Base-by-base conservation (phyloP, 2,113 vertebrate genomes). In the Zapus hudsonius region DNA sequence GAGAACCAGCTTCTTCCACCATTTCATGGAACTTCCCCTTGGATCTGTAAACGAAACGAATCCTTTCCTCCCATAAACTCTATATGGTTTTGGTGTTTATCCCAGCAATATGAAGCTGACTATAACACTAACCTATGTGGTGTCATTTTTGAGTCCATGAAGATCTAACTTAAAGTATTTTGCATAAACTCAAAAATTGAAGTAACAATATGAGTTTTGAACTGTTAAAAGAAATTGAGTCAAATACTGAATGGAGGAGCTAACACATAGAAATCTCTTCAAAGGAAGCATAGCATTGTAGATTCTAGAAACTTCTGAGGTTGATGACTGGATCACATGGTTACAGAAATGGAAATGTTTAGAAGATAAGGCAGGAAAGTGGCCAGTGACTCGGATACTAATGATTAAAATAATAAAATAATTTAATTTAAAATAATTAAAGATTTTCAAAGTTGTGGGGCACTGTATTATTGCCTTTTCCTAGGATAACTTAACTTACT, bases 401-500 rank as follows among this genome's bases (percentile, higher is more conserved):
- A 73, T 3, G 15, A 36, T n/a, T n/a, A n/a, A n/a, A n/a, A n/a
- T n/a, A n/a, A n/a, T n/a, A n/a, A n/a, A n/a, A n/a, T n/a, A n/a
- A n/a, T n/a, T n/a, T n/a, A n/a, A n/a, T n/a, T n/a, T n/a, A n/a
- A n/a, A n/a, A n/a, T n/a, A n/a, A n/a, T n/a, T n/a, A 42, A 63
- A 42, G 5, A 20, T n/a, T 87, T 84, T 73, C 31, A 52, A 13
- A 3, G 11, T 87, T 36, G 16, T 52, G 52, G 52, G 52, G 12
- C 52, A 52, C 33, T 16, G 55, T 36, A 36, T 13, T 31, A 66
- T 76, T 83, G 20, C 40, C 72, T 92, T 83, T 23, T 61, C 3
- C 11, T 52, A 84, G 64, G 16, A 74, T 52, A 66, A 85, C 1
- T 73, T 31, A 90, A 86, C 36, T 61, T 92, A 86, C 47, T 82